These are phyloP conservation scores for Aphelenchoides bicaudatus DNA, from an alignment of 2,888 invertebrate species.

Conservation along the genomic window DNA sequence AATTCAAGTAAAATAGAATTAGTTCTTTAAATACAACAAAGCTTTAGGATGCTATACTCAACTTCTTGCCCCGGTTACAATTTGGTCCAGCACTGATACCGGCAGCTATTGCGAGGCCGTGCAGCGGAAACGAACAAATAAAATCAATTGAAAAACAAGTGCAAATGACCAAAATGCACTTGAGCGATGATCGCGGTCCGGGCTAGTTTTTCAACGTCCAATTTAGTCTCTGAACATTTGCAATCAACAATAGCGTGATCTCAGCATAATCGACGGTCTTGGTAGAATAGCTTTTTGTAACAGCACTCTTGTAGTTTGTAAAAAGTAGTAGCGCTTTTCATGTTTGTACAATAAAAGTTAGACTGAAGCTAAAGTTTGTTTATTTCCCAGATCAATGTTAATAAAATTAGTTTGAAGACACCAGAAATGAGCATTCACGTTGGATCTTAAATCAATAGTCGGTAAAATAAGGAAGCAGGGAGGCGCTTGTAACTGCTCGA, in stretches of 20 bases:
- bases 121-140: too few species aligned
- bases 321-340: background rate
- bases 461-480: slow-evolving; percentile 31
- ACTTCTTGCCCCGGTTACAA: slow-evolving; percentile 19
- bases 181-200: background rate
- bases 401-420: too few species aligned
- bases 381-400: background rate
- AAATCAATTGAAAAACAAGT: background rate
- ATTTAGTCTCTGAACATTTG: background rate
- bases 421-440: too few species aligned
- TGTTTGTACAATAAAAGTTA: background rate
- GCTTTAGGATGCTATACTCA: slow-evolving; percentile 23
- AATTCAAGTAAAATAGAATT: slow-evolving; percentile 18
- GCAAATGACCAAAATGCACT: background rate
- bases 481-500: slow-evolving; percentile 35
- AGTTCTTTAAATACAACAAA: too few species aligned
- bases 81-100: slow-evolving; percentile 17
- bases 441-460: slow-evolving; percentile 25
- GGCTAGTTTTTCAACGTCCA: background rate
- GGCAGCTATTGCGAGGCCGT: slow-evolving; percentile 4
- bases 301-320: background rate
- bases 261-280: too few species aligned
- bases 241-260: too few species aligned
- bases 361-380: background rate
- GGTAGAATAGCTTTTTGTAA: too few species aligned